Evolutionary conservation across 2,888 invertebrate species (phyloP).

Genomic region (Suillia variegata): DNA sequence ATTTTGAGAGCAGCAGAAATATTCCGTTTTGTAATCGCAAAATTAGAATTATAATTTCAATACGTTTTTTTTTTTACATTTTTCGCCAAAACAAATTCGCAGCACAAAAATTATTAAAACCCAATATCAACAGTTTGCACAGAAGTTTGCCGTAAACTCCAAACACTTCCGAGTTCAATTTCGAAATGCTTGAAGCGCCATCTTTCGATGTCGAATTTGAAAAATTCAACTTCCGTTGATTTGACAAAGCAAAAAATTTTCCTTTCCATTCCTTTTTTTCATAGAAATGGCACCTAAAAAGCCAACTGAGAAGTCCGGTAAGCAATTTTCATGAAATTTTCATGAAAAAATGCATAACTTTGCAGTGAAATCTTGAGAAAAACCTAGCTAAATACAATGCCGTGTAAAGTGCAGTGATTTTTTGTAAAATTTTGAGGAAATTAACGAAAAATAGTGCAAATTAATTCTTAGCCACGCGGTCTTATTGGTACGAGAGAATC

Average conservation of each 20-base stretch:
- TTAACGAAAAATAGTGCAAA: slow-evolving; percentile 13
- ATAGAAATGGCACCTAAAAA: slow-evolving; percentile 85
- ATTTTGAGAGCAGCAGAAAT: background rate
- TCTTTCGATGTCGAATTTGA: slow-evolving; percentile 35
- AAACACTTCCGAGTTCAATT: background rate
- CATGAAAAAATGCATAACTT: slow-evolving; percentile 30
- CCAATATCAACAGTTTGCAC: too few species aligned
- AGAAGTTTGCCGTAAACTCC: background rate
- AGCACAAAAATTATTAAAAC: too few species aligned
- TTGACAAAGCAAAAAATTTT: slow-evolving; percentile 43
- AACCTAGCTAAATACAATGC: slow-evolving; percentile 17
- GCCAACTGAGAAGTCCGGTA: slow-evolving; percentile 85
- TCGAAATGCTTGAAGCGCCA: slow-evolving; percentile 20
- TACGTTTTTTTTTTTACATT: too few species aligned
- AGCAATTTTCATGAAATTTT: slow-evolving; percentile 59
- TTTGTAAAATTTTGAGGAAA: slow-evolving; percentile 28
- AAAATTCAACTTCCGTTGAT: slow-evolving; percentile 41
- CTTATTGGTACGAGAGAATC: background rate
- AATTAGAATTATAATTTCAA: too few species aligned
- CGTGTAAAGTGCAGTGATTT: slow-evolving; percentile 15
- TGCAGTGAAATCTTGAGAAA: slow-evolving; percentile 27
- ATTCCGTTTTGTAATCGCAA: background rate
- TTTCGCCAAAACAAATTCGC: too few species aligned
- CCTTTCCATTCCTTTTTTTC: slow-evolving; percentile 62
- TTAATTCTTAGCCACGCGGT: slow-evolving; percentile 32